Evolutionary conservation across 2,113 vertebrate genomes (phyloP), one percentile per base, ranked within the genome.

Genomic region (Hippocampus comes): DNA sequence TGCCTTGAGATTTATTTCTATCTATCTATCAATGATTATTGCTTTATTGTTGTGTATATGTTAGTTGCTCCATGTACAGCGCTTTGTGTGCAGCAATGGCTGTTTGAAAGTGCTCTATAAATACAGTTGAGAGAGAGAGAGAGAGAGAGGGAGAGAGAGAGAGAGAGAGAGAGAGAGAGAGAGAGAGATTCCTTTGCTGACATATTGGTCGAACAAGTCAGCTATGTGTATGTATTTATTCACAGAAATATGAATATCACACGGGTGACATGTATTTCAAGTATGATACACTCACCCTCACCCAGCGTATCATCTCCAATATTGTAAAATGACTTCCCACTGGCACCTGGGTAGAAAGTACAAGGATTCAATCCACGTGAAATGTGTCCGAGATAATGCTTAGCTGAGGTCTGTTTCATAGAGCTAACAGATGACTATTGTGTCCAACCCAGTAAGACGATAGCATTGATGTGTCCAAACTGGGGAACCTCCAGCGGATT

Each of bases 381-480:
- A 20, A 7, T 34, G 10, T 14, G 27, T 27, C 23, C 23, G 25
- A 53, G 61, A 43, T 27, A 63, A 18, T 17, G 27, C 27, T 60
- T 56, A 34, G 64, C 12, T 70, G 21, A n/a, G 18, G 4, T 15
- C 51, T 67, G 15, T 27, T 51, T 63, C 55, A 72, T 43, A 61
- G 72, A 64, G 41, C 72, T 8, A 76, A 4, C 67, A 49, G 69
- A 70, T 66, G 51, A 61, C 55, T 64, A 14, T 20, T 25, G 34
- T 15, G 21, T 48, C 27, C 1, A 85, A 95, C 97, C 95, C 59
- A 91, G 84, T 23, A 97, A 90, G 61, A 93, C 51, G 2, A 93
- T 93, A 1, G 93, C 80, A 30, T 75, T 80, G 49, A 97, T 93
- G n/a, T 92, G 91, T 71, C 97, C 96, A 0, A 93, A 96, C 74